Evolutionary conservation across 2,797 vertebrate species (phyloP).

Genomic region (Macropus fuliginosus): DNA sequence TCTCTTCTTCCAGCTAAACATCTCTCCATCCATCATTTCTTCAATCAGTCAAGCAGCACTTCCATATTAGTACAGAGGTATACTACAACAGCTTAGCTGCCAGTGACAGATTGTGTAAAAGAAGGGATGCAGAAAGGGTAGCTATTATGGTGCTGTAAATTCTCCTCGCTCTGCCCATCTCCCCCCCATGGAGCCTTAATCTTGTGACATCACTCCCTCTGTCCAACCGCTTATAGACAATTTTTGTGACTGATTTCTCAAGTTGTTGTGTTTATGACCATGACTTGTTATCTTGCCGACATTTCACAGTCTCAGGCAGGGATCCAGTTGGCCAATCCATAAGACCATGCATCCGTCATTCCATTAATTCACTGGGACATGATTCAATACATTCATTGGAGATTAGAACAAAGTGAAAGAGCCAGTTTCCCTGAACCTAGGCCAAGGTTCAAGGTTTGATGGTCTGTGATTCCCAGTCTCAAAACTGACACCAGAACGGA

Average conservation of each 20-base stretch:
- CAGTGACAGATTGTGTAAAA: not conserved
- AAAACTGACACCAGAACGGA: not conserved
- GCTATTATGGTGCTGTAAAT: not conserved
- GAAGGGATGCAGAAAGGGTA: not conserved
- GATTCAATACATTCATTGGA: not conserved
- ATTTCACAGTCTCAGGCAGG: not conserved
- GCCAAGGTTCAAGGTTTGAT: not conserved
- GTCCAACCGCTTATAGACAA: not conserved
- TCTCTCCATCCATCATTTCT: not conserved
- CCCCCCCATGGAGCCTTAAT: not conserved
- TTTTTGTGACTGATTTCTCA: not conserved
- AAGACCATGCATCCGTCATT: not conserved
- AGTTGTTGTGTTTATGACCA: not conserved
- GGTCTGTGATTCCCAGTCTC: not conserved
- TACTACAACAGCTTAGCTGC: not conserved
- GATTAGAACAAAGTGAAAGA: not conserved
- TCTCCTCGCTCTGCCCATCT: not conserved
- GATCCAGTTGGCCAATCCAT: not conserved
- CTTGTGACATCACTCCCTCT: not conserved
- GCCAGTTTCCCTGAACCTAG: not conserved
- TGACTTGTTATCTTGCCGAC: not conserved
- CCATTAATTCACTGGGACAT: not conserved
- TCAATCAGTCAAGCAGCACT: not conserved
- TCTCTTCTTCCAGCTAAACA: not conserved
- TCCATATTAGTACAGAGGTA: not conserved